A percentile compares a stretch with the other conserved stretches of the same genome.
Evolutionary conservation across 2,113 vertebrate genomes (phyloP).

Genomic region (Gymnarchus niloticus): DNA sequence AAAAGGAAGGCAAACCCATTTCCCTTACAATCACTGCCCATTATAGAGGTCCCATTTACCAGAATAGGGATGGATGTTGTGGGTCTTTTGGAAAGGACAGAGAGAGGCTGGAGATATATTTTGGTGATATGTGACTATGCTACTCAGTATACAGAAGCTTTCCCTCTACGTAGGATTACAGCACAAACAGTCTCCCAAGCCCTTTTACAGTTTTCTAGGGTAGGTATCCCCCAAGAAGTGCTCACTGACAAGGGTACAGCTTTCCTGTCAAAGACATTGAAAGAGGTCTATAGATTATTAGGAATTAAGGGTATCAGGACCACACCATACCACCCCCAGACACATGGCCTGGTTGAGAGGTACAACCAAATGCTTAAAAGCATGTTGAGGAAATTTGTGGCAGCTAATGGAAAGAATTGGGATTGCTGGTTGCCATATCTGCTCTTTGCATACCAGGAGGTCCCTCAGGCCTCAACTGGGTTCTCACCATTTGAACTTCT

Average conservation of each 20-base stretch:
- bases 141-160: slow-evolving; percentile 10
- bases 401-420: background rate
- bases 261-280: slow-evolving; percentile 6
- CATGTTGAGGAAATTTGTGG: slow-evolving; percentile 13
- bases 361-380: slow-evolving; percentile 18
- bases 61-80: slow-evolving; percentile 25
- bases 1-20: background rate
- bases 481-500: slow-evolving; percentile 28
- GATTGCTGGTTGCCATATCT: background rate
- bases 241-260: slow-evolving; percentile 14
- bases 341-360: background rate
- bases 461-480: slow-evolving; percentile 19
- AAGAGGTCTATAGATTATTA: no score
- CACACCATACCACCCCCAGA: no score
- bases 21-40: slow-evolving; percentile 3
- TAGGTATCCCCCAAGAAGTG: slow-evolving; percentile 14
- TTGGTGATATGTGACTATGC: slow-evolving; percentile 3
- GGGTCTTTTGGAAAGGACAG: background rate
- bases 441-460: background rate
- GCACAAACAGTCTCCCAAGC: slow-evolving; percentile 1
- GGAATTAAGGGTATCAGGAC: no score
- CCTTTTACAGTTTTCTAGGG: slow-evolving; percentile 11
- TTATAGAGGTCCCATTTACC: slow-evolving; percentile 21
- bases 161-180: background rate
- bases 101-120: background rate